phyloP scores from a whole-genome alignment of 2,888 invertebrate genomes.

The Hirtodrosophila duncani region DNA sequence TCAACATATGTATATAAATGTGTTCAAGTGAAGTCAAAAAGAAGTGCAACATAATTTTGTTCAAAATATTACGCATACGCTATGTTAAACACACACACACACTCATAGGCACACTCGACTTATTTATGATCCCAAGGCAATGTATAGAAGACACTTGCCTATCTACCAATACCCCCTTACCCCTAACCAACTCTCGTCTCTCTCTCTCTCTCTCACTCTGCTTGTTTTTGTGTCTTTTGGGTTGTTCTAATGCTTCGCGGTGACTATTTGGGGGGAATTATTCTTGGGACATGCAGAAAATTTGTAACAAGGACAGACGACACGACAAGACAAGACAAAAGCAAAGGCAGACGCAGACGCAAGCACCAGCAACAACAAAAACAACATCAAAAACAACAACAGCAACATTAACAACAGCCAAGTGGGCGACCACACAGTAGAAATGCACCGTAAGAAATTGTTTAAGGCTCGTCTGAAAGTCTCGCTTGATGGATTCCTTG shows the following conservation, averaged over 20 bases:
- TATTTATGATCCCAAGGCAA: conserved; percentile 60
- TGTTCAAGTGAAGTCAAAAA: conserved; percentile 59
- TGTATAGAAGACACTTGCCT: conserved; percentile 24
- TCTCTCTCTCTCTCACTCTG: not conserved
- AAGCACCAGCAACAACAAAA: conserved; percentile 21
- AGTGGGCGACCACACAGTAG: conserved; percentile 64
- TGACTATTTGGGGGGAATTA: conserved; percentile 12
- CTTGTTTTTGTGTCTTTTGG: not conserved
- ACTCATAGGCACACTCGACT: conserved; percentile 28
- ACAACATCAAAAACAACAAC: conserved; percentile 18
- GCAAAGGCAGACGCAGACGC: conserved; percentile 43
- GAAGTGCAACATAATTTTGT: conserved; percentile 72
- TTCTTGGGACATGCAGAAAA: conserved; percentile 34
- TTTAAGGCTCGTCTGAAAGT: not conserved
- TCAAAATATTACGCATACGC: conserved; percentile 66
- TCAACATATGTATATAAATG: too few relatives aligned
- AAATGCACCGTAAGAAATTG: conserved; percentile 37
- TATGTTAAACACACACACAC: conserved; percentile 37
- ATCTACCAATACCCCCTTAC: too few relatives aligned
- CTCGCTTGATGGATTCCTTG: too few relatives aligned
- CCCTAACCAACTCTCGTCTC: too few relatives aligned
- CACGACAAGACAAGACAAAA: conserved; percentile 39
- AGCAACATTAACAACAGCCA: conserved; percentile 32
- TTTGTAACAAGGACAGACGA: conserved; percentile 59
- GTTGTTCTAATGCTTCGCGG: conserved; percentile 27